Base-by-base conservation (phyloP, 1,140 invertebrate genomes). In the Conus betulinus region DNA sequence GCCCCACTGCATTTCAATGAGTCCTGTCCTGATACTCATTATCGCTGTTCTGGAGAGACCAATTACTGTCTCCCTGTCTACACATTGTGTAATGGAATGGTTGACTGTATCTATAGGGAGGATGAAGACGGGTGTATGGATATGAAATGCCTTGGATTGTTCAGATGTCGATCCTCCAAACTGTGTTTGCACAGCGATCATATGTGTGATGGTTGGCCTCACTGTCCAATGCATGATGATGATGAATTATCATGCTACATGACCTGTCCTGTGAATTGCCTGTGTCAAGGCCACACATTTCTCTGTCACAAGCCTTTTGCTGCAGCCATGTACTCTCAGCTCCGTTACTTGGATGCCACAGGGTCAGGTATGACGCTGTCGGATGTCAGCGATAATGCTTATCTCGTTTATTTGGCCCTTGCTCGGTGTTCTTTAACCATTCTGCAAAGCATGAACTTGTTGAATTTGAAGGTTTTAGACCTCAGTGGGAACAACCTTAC, bases 341-440 rank as follows among this genome's bases (percentile, higher is more conserved):
- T 81, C 15, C 79, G 79, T 23, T 81, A 7, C 79, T 27, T 52
- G 55, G 27, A 52, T 82, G 60, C 84, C 51, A 13, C 67, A 71
- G 67, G 17, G 7, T 71, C 67, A 11, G 67, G 67, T 5, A 71
- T 86, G 85, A 74, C 71, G 4, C 0, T 51, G 13, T 53, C 20
- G 23, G 85, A 71, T 51, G 60, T 71, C 11, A 51, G n/a, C 17
- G 63, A 71, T 11, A 74, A 74, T 39, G 10, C 27, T 7, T 67
- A 67, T 23, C 85, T 86, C 13, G 20, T 76, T 52, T 17, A 74
- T 71, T 53, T 86, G 60, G 71, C n/a, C 74, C 51, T 86, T 39
- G 63, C 85, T n/a, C n/a, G 25, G 0, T 86, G 81, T 17, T 25
- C 13, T n/a, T 15, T 86, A 20, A 71, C 67, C 25, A 20, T 23